These are phyloP conservation scores for Pentamera pediparva DNA, from an alignment of 53 echinoderm and acorn worm species.

Conservation along the genomic window DNA sequence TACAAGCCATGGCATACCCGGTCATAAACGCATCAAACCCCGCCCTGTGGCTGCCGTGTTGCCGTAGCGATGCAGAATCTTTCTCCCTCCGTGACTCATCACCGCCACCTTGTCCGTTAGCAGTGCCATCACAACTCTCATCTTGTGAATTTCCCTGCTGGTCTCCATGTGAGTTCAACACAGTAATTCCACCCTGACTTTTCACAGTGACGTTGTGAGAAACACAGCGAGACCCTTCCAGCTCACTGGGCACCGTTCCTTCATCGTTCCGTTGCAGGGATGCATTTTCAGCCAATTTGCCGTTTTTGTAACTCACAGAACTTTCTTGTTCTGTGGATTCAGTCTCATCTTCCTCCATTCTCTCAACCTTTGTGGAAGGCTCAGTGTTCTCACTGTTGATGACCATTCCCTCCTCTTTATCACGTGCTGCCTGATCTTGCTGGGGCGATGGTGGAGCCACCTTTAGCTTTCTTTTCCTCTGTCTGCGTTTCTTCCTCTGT, in stretches of 20 bases:
- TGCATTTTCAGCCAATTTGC: too few species aligned
- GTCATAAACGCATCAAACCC: conserved; percentile 99
- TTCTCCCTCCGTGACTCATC: not conserved
- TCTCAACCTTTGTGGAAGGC: not conserved
- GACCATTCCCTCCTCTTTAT: conserved; percentile 7
- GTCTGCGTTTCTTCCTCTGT: conserved; percentile 64
- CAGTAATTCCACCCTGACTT: not conserved
- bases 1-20: conserved; percentile 70
- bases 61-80: not conserved
- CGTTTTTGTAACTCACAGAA: too few species aligned
- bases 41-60: conserved; percentile 67
- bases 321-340: too few species aligned
- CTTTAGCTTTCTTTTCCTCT: conserved; percentile 45
- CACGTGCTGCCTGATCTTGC: not conserved
- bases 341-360: not conserved
- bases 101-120: not conserved
- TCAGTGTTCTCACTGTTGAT: not conserved
- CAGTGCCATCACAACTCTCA: not conserved
- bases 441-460: conserved; percentile 12
- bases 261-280: too few species aligned
- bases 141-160: not conserved
- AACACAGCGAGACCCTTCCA: too few species aligned
- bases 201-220: too few species aligned
- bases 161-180: not conserved
- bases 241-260: not conserved